These are phyloP conservation scores for Mizuhopecten yessoensis DNA, from an alignment of 1,140 invertebrate species.

Conservation along the genomic window DNA sequence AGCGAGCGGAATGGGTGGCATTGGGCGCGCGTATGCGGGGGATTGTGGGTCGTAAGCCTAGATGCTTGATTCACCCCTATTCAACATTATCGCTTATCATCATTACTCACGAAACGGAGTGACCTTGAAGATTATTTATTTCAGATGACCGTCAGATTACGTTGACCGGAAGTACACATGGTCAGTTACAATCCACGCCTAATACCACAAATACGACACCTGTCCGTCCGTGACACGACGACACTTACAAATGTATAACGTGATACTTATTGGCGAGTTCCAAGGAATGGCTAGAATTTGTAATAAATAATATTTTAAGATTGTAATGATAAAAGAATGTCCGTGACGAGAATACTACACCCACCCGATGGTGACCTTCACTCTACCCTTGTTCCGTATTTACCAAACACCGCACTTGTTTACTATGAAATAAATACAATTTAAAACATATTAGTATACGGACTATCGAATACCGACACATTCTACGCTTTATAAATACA, in stretches of 20 bases:
- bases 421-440: background rate
- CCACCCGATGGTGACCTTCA: background rate
- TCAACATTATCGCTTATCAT: constrained; percentile 31
- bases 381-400: background rate
- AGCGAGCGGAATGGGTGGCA: constrained; percentile 13
- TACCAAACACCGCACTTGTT: background rate
- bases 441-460: too few species aligned
- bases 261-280: background rate
- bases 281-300: constrained; percentile 25
- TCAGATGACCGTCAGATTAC: constrained; percentile 22
- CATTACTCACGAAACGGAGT: background rate
- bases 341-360: background rate
- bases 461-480: too few species aligned
- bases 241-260: background rate
- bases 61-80: background rate
- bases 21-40: background rate
- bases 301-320: constrained; percentile 15
- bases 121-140: constrained; percentile 11
- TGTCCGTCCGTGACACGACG: background rate
- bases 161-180: constrained; percentile 9
- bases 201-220: constrained; percentile 33
- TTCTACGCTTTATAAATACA: too few species aligned
- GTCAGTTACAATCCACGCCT: background rate
- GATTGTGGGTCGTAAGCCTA: background rate
- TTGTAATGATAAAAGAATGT: background rate